Base-by-base conservation (phyloP, 2,113 vertebrate species). In the Mus spicilegus region DNA sequence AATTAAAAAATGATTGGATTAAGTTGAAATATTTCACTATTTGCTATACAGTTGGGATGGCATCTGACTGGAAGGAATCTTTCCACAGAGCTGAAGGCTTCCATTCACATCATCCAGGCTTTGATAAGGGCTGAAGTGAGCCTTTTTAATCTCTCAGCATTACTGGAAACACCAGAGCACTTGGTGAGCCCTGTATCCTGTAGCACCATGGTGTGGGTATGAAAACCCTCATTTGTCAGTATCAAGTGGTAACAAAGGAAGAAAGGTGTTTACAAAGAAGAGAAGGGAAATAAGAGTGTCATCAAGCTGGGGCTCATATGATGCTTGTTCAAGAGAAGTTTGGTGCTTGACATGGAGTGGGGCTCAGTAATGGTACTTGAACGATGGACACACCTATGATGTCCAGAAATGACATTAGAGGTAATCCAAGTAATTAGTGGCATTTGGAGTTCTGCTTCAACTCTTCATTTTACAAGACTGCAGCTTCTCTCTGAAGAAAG, bases 1-100 rank as follows among this genome's bases (percentile, higher is more conserved):
- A 92, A 96, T 92, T 75, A 81, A 67, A 67, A 92, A 92, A 54
- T 36, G 63, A 95, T 69, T 39, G 91, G 82, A 80, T 90, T 54
- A 76, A 63, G 78, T 89, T 89, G 76, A 95, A 97, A 94, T 77
- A 90, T 72, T 89, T 89, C 92, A 78, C 28, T 61, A 28, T 22
- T 73, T 30, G 30, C 7, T 36, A 30, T 51, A 80, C 56, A 49
- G 5, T 3, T 76, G 87, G 78, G 56, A 95, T 91, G 93, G 89
- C 76, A 91, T 93, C 28, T 80, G 92, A 77, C 77, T 61, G 70
- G 28, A 84, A 89, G 65, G 20, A 78, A 73, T 92, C 0, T 16
- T 87, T 69, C 54, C 5, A 12, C 36, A n/a, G 5, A 72, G 56
- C 78, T 33, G 26, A 90, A 70, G 49, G 9, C 20, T 22, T 82